A percentile compares a stretch with the other conserved stretches of the same genome.
Conservation (phyloP, 1,140 invertebrate species). For the Marisa cornuarietis region DNA sequence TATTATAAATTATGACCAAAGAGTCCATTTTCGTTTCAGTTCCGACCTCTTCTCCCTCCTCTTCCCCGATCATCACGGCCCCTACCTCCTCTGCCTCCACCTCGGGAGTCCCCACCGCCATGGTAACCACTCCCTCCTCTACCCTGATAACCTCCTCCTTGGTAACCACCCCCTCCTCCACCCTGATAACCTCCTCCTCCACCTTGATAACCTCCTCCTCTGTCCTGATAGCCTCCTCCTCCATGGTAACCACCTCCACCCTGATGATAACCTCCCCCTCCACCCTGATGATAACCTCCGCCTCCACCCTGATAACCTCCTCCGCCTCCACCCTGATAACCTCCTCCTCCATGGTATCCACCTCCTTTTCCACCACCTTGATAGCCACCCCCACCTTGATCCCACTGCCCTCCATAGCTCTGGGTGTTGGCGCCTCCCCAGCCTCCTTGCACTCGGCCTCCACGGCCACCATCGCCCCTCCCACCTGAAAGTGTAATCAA, state of each 20-base stretch:
- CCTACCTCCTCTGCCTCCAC: slow-evolving; percentile 21
- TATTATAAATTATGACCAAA: too few species aligned
- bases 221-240: slow-evolving; percentile 27
- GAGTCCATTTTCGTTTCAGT: neutral
- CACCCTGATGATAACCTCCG: slow-evolving; percentile 48
- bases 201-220: slow-evolving; percentile 24
- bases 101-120: slow-evolving; percentile 29
- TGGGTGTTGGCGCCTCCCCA: slow-evolving; percentile 29
- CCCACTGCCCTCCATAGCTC: slow-evolving; percentile 10
- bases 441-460: slow-evolving; percentile 47
- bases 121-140: slow-evolving; percentile 18
- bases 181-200: slow-evolving; percentile 28
- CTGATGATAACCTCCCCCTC: slow-evolving; percentile 21
- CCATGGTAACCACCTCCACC: slow-evolving; percentile 25
- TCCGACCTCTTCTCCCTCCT: slow-evolving; percentile 22
- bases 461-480: slow-evolving; percentile 38
- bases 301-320: slow-evolving; percentile 54
- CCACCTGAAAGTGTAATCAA: slow-evolving; percentile 34
- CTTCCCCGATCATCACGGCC: slow-evolving; percentile 14
- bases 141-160: slow-evolving; percentile 38
- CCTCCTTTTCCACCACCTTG: slow-evolving; percentile 28
- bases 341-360: slow-evolving; percentile 31
- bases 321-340: slow-evolving; percentile 53
- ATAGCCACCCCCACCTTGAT: slow-evolving; percentile 42
- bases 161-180: slow-evolving; percentile 60